phyloP scores from a whole-genome alignment of 2,888 invertebrate genomes.

The Tenthredo amoena region DNA sequence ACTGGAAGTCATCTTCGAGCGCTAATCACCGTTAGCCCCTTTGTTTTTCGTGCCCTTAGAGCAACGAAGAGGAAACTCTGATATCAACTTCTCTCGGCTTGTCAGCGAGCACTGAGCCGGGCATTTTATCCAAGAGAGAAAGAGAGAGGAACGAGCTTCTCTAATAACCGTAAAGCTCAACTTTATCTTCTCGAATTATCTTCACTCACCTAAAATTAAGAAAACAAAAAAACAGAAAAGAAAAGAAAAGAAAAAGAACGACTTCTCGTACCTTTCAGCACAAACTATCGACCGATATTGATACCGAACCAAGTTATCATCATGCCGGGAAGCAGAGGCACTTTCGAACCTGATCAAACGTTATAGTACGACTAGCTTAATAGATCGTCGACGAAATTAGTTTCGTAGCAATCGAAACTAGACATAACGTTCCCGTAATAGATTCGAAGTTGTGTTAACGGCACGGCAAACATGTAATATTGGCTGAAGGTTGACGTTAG shows the following conservation, averaged over 20 bases:
- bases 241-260: not conserved
- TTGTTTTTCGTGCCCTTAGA: constrained; percentile 40
- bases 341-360: not conserved
- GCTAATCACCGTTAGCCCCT: constrained; percentile 44
- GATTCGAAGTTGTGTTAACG: not conserved
- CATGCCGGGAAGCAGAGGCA: not conserved
- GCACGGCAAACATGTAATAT: not conserved
- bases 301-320: not conserved
- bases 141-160: not conserved
- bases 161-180: not conserved
- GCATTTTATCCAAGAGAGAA: not conserved
- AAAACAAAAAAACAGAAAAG: not conserved
- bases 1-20: constrained; percentile 44
- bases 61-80: constrained; percentile 42
- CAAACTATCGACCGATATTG: not conserved
- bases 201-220: not conserved
- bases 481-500: not conserved
- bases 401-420: not conserved
- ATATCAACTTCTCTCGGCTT: constrained; percentile 35
- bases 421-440: not conserved
- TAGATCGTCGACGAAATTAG: constrained; percentile 2
- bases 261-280: not conserved
- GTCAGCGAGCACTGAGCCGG: constrained; percentile 24
- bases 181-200: constrained; percentile 4
- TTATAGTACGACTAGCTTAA: not conserved